These are phyloP conservation scores for Thalassophryne amazonica DNA, from an alignment of 2,797 vertebrate species.

Conservation along the genomic window DNA sequence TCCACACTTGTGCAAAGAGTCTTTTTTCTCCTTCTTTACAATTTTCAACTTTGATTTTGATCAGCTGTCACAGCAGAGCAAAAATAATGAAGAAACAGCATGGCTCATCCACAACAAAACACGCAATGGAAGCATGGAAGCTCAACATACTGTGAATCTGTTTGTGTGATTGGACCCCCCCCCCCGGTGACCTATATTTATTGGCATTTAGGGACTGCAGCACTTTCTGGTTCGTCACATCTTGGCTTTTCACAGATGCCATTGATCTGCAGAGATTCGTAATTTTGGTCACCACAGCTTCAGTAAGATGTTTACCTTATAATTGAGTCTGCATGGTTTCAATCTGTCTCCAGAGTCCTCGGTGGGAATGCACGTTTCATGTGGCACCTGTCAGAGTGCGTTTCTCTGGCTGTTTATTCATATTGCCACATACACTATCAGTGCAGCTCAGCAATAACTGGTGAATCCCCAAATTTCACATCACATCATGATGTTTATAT, in stretches of 20 bases:
- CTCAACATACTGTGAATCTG: slow-evolving; percentile 19
- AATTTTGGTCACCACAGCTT: slow-evolving; percentile 28
- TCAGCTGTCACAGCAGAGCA: not conserved
- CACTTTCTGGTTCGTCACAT: slow-evolving; percentile 47
- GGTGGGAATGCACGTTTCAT: not conserved
- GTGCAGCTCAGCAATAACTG: no score
- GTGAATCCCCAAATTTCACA: no score
- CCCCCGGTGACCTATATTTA: slow-evolving; percentile 63
- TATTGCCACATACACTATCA: no score
- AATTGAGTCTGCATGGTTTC: slow-evolving; percentile 21
- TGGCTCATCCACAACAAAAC: slow-evolving; percentile 15
- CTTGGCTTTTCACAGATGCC: slow-evolving; percentile 16
- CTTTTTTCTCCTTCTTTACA: not conserved
- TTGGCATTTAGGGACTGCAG: slow-evolving; percentile 20
- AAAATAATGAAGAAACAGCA: not conserved
- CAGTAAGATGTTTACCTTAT: slow-evolving; percentile 22
- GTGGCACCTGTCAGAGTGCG: not conserved
- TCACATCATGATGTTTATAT: no score
- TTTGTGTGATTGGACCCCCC: slow-evolving; percentile 46
- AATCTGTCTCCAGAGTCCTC: not conserved
- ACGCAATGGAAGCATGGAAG: slow-evolving; percentile 2
- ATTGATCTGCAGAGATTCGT: slow-evolving; percentile 38
- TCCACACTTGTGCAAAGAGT: slow-evolving; percentile 17
- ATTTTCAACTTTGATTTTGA: slow-evolving; percentile 13
- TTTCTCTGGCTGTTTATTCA: no score